These are phyloP conservation scores for Microcebus lehilahytsara DNA, from an alignment of 2,113 vertebrate genomes.

Conservation along the genomic window DNA sequence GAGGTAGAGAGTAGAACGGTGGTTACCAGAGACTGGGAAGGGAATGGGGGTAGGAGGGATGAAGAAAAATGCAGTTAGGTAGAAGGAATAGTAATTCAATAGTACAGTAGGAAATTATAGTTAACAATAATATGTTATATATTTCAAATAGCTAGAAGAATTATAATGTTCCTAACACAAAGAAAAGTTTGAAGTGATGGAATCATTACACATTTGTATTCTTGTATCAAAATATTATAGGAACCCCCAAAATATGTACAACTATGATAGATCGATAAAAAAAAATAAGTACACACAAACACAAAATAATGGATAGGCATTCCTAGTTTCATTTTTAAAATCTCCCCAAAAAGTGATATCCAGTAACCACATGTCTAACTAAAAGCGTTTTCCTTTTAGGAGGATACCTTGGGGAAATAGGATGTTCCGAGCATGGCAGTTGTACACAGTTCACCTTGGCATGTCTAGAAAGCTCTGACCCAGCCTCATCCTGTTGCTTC, in stretches of 20 bases:
- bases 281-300: not conserved
- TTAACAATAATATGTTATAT: not conserved
- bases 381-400: not conserved
- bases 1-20: not conserved
- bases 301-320: not conserved
- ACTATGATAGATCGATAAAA: not conserved
- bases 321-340: constrained; percentile 22
- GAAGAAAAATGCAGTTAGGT: not conserved
- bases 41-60: not conserved
- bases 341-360: not conserved
- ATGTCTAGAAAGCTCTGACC: constrained; percentile 64
- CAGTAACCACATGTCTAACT: not conserved
- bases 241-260: not conserved
- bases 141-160: not conserved
- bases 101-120: not conserved
- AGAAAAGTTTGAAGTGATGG: not conserved
- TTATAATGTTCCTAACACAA: not conserved
- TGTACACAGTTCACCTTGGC: not conserved
- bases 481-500: constrained; percentile 39
- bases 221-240: not conserved
- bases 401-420: not conserved
- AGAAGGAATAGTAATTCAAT: not conserved
- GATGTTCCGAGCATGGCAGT: not conserved
- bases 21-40: not conserved
- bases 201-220: not conserved